Conservation (phyloP, 2,113 vertebrate species). For the Rhinogobius similis region DNA sequence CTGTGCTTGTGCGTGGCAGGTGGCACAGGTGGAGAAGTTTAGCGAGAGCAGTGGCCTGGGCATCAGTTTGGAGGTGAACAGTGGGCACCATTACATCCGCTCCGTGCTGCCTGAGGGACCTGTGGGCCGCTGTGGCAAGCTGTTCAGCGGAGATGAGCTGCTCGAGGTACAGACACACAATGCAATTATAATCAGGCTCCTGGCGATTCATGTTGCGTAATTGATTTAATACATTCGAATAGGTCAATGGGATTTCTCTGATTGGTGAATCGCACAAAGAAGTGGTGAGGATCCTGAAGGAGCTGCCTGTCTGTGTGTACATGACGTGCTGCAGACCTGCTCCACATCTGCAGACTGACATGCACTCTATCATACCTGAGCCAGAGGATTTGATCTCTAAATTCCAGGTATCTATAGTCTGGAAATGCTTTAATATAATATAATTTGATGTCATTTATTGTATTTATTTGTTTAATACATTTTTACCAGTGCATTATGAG, state of each 20-base stretch:
- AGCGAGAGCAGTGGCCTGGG: conserved; percentile 93
- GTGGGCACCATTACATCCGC: conserved; percentile 92
- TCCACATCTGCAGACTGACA: conserved; percentile 60
- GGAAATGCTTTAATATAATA: neutral
- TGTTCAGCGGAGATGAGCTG: conserved; percentile 94
- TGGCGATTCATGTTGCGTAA: neutral
- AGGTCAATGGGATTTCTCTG: conserved; percentile 92
- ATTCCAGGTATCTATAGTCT: conserved; percentile 54
- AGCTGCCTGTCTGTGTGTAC: conserved; percentile 86
- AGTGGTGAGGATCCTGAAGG: conserved; percentile 92
- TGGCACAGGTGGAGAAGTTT: conserved; percentile 91
- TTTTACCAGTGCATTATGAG: too few species aligned
- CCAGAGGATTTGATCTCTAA: conserved; percentile 42
- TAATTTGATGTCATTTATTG: neutral
- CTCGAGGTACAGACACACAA: conserved; percentile 81
- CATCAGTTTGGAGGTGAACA: conserved; percentile 90
- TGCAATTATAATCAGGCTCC: neutral
- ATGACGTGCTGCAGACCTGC: conserved; percentile 90
- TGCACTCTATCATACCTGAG: conserved; percentile 68
- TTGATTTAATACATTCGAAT: neutral
- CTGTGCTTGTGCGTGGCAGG: conserved; percentile 68
- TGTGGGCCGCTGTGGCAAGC: conserved; percentile 87
- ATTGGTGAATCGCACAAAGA: conserved; percentile 93
- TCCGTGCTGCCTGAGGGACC: conserved; percentile 95
- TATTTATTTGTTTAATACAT: neutral